Conservation (phyloP, 2,113 vertebrate species). For the Rhinogobius similis region DNA sequence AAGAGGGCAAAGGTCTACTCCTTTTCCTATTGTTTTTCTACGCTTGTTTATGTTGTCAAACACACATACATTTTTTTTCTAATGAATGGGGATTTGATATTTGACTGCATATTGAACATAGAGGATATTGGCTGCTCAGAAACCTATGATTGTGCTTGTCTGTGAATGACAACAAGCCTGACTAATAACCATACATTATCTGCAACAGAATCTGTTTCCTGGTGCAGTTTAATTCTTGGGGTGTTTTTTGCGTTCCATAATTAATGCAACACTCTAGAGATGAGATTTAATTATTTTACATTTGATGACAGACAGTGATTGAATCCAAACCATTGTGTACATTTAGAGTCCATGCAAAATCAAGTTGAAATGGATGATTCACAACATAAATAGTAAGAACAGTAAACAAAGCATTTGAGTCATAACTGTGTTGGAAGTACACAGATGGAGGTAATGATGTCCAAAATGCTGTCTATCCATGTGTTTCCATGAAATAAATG, state of each 20-base stretch:
- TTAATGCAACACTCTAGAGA: neutral
- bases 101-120: neutral
- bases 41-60: too few relatives aligned
- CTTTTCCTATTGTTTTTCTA: too few relatives aligned
- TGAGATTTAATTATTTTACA: neutral
- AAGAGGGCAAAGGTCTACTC: neutral
- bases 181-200: neutral
- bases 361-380: neutral
- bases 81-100: neutral
- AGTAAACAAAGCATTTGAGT: too few relatives aligned
- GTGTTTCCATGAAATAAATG: too few relatives aligned
- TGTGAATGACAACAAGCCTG: neutral
- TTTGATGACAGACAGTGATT: too few relatives aligned
- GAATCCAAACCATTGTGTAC: neutral
- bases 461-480: too few relatives aligned
- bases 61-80: neutral
- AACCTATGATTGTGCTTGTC: neutral
- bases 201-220: neutral
- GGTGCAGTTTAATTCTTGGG: neutral
- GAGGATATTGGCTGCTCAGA: too few relatives aligned
- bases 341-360: neutral
- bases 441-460: neutral
- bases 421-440: too few relatives aligned
- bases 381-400: neutral
- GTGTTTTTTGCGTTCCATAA: neutral